Base-by-base conservation (phyloP, 2,797 vertebrate species). In the Danio tinwini region DNA sequence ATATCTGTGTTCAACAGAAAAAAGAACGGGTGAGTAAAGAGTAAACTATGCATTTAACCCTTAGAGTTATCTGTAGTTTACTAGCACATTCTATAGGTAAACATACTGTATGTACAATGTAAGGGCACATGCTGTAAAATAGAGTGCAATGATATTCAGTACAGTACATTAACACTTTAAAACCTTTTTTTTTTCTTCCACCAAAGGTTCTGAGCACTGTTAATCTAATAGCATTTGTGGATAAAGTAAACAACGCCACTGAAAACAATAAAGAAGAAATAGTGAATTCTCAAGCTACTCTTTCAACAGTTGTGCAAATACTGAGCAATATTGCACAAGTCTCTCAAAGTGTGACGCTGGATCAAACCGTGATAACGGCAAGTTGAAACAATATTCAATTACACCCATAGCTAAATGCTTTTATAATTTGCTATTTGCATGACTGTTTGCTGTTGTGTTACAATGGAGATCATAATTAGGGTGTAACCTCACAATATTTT, bases 261-360 rank as follows among this genome's bases (percentile, higher is more conserved):
- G 0, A 0, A 29, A 0, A 11, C 0, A 52, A 82, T 11, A 2
- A 85, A 75, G 1, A 0, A 0, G 7, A 61, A 1, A 89, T 93
- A 64, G 45, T 3, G 0, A 47, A 9, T 0, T 94, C 93, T 40
- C 16, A 92, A 44, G 88, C 86, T 80, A 92, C 93, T 65, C 73
- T 97, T 62, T 82, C 78, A 0, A 88, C 94, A 11, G 62, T 96
- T 0, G 79, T 97, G 82, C 52, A n/a, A 6, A 95, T 96, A 72
- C 72, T 98, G 8, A 37, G 61, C 7, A 86, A 7, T 12, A 9
- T 97, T 75, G 93, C 96, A 52, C 52, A 3, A 2, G 81, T 87
- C 53, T 69, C 85, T 5, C 49, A 12, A 3, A 0, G 0, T 0
- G 44, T 90, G n/a, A n/a, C 2, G 16, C n/a, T 86, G 7, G 74